These are phyloP conservation scores for Whitmania pigra DNA, from an alignment of 1,140 invertebrate genomes.

Conservation along the genomic window DNA sequence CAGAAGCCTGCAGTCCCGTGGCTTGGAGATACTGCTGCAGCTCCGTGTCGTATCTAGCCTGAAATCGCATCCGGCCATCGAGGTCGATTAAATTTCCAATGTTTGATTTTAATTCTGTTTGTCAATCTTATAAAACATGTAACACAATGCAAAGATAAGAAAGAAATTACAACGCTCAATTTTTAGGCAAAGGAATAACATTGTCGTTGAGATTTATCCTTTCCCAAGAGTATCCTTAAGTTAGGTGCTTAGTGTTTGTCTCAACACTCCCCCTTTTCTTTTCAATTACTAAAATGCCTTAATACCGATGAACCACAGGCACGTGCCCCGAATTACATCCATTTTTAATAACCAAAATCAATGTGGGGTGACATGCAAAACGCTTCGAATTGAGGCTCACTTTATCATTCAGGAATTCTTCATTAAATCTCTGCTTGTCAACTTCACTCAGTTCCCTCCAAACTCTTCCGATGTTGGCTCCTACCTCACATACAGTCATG, in stretches of 20 bases:
- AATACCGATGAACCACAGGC: too few species aligned
- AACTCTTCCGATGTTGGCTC: constrained; percentile 16
- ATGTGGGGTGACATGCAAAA: not conserved
- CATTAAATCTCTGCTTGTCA: constrained; percentile 16
- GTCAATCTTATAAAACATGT: not conserved
- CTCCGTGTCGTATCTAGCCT: constrained; percentile 23
- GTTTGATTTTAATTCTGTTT: not conserved
- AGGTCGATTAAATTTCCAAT: not conserved
- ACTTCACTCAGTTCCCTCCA: constrained; percentile 16
- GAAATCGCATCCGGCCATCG: not conserved
- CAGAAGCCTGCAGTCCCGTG: constrained; percentile 23
- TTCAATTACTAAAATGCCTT: too few species aligned
- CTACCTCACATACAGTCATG: constrained; percentile 19
- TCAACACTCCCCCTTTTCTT: too few species aligned
- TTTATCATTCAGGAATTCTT: constrained; percentile 16
- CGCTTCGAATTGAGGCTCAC: not conserved
- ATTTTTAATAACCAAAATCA: not conserved
- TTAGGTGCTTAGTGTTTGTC: too few species aligned
- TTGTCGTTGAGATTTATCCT: too few species aligned
- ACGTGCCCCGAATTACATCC: too few species aligned
- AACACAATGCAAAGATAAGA: not conserved
- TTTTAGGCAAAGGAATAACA: too few species aligned
- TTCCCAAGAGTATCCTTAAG: too few species aligned
- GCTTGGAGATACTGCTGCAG: constrained; percentile 22
- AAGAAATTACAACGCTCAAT: too few species aligned